Evolutionary conservation across 2,797 vertebrate genomes (phyloP).

Genomic region (Anabas testudineus): DNA sequence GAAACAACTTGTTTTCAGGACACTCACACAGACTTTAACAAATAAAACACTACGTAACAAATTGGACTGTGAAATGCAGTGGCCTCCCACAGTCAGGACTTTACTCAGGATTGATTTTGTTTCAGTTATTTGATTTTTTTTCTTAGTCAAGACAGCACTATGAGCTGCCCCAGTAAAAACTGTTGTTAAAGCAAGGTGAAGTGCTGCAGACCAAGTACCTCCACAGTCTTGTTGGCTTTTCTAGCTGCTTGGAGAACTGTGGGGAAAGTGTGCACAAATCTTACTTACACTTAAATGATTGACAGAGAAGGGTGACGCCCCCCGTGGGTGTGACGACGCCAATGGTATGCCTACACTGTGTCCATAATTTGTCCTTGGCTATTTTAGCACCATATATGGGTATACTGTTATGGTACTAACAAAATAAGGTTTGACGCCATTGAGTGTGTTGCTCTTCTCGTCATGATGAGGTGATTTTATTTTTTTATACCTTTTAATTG

Average conservation of each 20-base stretch:
- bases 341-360: conserved; percentile 26
- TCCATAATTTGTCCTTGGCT: conserved; percentile 31
- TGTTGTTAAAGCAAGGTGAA: conserved; percentile 27
- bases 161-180: conserved; percentile 24
- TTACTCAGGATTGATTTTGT: conserved; percentile 61
- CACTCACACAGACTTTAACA: conserved; percentile 1
- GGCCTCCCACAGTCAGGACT: conserved; percentile 28
- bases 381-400: conserved; percentile 20
- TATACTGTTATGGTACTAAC: conserved; percentile 48
- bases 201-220: conserved; percentile 29
- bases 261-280: conserved; percentile 67
- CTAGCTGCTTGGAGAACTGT: conserved; percentile 57
- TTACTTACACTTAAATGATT: conserved; percentile 70
- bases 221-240: conserved; percentile 46
- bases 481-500: conserved; percentile 59
- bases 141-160: conserved; percentile 22
- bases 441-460: conserved; percentile 59
- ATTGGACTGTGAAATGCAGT: conserved; percentile 35
- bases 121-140: conserved; percentile 13
- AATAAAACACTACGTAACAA: conserved; percentile 24
- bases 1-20: conserved; percentile 12
- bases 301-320: conserved; percentile 43
- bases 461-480: conserved; percentile 73
- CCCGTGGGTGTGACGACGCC: conserved; percentile 7
- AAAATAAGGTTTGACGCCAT: conserved; percentile 32